phyloP scores from a whole-genome alignment of 1,140 invertebrate species.

The Papilio xuthus region DNA sequence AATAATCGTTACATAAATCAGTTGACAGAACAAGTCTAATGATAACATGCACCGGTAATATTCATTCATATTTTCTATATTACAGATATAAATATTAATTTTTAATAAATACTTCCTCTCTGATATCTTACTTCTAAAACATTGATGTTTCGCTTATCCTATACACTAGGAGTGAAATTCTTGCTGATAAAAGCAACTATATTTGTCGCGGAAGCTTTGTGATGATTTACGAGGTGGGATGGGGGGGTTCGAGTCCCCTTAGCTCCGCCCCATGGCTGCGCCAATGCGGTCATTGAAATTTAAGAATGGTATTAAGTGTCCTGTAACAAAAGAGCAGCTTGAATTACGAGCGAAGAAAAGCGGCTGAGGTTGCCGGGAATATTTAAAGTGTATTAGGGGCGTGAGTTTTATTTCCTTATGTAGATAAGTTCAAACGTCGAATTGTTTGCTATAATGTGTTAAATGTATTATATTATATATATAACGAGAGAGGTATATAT shows the following conservation, averaged over 20 bases:
- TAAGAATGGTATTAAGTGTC: not conserved
- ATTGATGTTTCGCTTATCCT: not conserved
- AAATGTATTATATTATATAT: not conserved
- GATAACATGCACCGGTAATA: too few relatives aligned
- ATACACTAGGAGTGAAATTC: not conserved
- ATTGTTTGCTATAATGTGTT: not conserved
- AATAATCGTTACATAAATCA: too few relatives aligned
- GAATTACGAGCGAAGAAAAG: not conserved
- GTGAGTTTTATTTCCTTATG: not conserved
- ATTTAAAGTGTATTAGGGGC: not conserved
- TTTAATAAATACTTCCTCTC: not conserved
- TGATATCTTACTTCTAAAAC: not conserved
- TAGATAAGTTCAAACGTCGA: not conserved
- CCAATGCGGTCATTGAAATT: not conserved
- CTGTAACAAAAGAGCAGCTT: not conserved
- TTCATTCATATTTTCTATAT: too few relatives aligned
- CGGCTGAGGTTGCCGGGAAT: not conserved
- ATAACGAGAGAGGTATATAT: not conserved
- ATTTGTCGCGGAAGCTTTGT: not conserved
- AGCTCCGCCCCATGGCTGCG: not conserved
- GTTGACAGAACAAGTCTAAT: too few relatives aligned
- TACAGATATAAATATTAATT: too few relatives aligned
- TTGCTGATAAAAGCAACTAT: not conserved
- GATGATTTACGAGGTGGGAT: not conserved
- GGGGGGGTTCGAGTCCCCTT: not conserved